phyloP scores from a whole-genome alignment of 2,888 invertebrate species.

The Nysson spinosus region DNA sequence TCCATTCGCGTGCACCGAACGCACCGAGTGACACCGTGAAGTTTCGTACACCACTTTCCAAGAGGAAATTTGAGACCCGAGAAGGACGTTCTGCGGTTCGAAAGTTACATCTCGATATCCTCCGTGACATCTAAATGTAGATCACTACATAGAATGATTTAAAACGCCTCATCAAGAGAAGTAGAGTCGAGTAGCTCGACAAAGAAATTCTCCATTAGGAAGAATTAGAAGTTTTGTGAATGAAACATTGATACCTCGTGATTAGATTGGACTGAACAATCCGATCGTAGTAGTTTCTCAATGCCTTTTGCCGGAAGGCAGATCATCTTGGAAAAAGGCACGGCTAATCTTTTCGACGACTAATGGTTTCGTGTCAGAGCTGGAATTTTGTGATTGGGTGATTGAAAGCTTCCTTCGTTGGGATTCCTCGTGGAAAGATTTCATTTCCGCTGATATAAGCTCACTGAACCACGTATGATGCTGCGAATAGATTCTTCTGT shows the following conservation, averaged over 20 bases:
- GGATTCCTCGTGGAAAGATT: conserved; percentile 14
- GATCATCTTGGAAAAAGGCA: background rate
- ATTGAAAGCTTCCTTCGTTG: background rate
- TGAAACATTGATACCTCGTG: too few relatives aligned
- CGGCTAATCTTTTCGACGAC: too few relatives aligned
- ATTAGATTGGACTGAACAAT: too few relatives aligned
- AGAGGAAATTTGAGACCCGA: background rate
- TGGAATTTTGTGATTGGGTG: background rate
- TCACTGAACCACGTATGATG: conserved; percentile 31
- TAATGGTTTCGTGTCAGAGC: background rate
- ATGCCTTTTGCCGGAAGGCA: too few relatives aligned
- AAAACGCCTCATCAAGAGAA: too few relatives aligned
- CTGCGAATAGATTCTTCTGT: conserved; percentile 30
- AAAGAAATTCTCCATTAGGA: too few relatives aligned
- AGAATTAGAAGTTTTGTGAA: too few relatives aligned
- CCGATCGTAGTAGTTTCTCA: too few relatives aligned
- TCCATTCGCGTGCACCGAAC: background rate
- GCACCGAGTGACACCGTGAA: background rate
- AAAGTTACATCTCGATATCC: background rate
- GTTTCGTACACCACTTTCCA: background rate
- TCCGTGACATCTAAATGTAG: too few relatives aligned
- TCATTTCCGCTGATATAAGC: conserved; percentile 11
- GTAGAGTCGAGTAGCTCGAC: too few relatives aligned
- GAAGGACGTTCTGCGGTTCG: background rate
- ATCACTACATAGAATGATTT: too few relatives aligned